phyloP scores from a whole-genome alignment of 2,888 invertebrate genomes.

The Rhagonycha fulva region DNA sequence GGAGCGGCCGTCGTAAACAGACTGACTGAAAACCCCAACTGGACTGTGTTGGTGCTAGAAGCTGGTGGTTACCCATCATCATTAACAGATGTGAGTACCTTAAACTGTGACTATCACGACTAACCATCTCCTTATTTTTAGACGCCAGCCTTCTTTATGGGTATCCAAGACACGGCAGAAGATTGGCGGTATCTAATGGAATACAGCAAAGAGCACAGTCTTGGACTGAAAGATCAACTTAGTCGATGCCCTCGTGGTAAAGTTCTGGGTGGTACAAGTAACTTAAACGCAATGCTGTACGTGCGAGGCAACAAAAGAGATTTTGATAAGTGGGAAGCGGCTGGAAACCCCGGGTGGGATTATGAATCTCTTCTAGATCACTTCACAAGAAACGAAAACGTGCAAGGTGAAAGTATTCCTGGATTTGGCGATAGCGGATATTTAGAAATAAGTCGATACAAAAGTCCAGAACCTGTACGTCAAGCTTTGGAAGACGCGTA shows the following conservation, averaged over 20 bases:
- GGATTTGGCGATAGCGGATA: constrained; percentile 27
- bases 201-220: constrained; percentile 51
- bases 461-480: constrained; percentile 10
- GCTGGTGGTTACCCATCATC: constrained; percentile 47
- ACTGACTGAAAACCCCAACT: constrained; percentile 50
- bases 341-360: constrained; percentile 85
- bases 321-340: constrained; percentile 82
- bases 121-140: constrained; percentile 7
- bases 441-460: not conserved
- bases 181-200: constrained; percentile 44
- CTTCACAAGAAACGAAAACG: constrained; percentile 83
- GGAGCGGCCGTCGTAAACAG: constrained; percentile 58
- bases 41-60: constrained; percentile 50
- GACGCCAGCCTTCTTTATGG: constrained; percentile 44
- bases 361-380: constrained; percentile 79
- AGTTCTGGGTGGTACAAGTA: constrained; percentile 81
- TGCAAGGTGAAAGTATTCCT: constrained; percentile 40
- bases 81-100: constrained; percentile 63
- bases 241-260: constrained; percentile 92
- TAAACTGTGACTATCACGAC: not conserved
- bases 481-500: constrained; percentile 25
- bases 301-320: constrained; percentile 84
- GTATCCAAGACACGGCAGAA: constrained; percentile 44
- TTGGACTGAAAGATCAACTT: constrained; percentile 81
- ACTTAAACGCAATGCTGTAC: constrained; percentile 89